Evolutionary conservation across 2,113 vertebrate species (phyloP).

Genomic region (Pionites leucogaster): DNA sequence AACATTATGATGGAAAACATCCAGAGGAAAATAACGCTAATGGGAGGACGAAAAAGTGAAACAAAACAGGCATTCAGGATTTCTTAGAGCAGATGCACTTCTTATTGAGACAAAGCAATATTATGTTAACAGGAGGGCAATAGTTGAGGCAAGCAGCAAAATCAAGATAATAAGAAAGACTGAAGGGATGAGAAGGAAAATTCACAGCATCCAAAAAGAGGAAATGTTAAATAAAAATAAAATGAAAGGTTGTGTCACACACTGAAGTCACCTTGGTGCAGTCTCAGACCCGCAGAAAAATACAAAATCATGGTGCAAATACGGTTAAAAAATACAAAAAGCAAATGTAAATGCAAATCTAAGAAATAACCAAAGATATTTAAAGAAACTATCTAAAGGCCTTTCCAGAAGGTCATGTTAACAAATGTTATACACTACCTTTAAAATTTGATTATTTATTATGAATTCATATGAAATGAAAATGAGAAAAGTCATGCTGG

Average conservation of each 20-base stretch:
- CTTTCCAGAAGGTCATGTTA: background rate
- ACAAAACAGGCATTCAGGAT: background rate
- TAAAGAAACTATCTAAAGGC: background rate
- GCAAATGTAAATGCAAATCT: background rate
- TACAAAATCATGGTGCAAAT: background rate
- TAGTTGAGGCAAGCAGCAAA: constrained; percentile 5
- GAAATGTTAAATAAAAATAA: background rate
- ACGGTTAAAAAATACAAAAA: background rate
- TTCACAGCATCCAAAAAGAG: background rate
- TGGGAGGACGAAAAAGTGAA: background rate
- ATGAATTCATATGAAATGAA: background rate
- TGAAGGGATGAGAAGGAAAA: background rate
- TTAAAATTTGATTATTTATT: background rate
- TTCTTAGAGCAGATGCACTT: background rate
- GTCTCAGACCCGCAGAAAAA: background rate
- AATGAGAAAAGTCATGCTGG: background rate
- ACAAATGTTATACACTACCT: background rate
- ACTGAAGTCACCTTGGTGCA: background rate
- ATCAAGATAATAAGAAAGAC: background rate
- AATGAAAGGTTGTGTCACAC: background rate
- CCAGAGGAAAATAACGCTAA: background rate
- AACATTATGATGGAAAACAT: background rate
- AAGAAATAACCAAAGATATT: background rate
- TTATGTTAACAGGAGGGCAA: background rate
- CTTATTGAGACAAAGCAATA: background rate